Evolutionary conservation across 2,113 vertebrate species (phyloP), one percentile per base, ranked within the genome.

Genomic region (Limanda limanda): DNA sequence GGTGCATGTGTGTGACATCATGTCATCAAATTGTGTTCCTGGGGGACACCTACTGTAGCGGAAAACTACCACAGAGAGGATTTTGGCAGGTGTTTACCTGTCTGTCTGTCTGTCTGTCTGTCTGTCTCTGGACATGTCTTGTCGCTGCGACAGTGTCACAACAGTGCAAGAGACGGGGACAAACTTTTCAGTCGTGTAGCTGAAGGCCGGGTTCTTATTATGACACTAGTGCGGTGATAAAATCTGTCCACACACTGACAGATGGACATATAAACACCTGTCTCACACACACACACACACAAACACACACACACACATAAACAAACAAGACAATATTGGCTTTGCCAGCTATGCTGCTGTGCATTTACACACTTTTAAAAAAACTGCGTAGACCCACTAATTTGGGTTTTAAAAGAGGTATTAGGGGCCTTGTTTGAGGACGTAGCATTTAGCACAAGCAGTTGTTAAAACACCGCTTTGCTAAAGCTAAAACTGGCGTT

Each of bases 401-500:
- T 37, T 10, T 37, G 7, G 35, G 40, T 42, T 42, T 42, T 42
- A 12, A 13, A 42, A 42, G 40, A 13, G 11, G 40, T 42, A 42
- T 42, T 12, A 13, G 11, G 10, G 13, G 11, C 11, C 40, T 42
- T 42, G 23, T 86, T 76, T 72, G 25, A 74, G 63, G 62, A 58
- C n/a, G 6, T 23, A 52, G 52, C 74, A 58, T 56, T 5, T 21
- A 11, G 54, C 24, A 12, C 21, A 62, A 68, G 56, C 67, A 56
- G 42, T 20, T 70, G 23, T 47, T 45, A 48, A 66, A n/a, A 63
- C 62, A 48, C 24, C 40, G 4, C 24, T 40, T 42, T 25, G 13
- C 47, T 3, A 3, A 40, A 78, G 54, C 45, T 71, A 78, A 79
- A 85, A 61, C 54, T 37, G 65, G 66, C 63, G n/a, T n/a, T 48